Base-by-base conservation (phyloP, 2,113 vertebrate genomes). In the Polypterus senegalus region DNA sequence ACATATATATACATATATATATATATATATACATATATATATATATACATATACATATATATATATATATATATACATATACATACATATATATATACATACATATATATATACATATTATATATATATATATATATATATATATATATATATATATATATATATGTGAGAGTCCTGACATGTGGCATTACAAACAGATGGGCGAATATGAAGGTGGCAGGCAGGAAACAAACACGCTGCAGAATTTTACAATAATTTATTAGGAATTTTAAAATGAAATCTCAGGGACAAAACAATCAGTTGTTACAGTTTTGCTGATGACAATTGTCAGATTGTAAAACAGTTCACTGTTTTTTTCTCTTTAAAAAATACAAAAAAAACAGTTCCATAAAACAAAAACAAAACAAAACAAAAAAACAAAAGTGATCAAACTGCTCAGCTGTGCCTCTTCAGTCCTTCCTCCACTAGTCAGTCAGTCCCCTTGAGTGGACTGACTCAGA, bases 231-330 rank as follows among this genome's bases (percentile, higher is more conserved):
- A 55, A 67, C 44, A 60, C 51, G 60, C 63, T 76, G 73, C 74
- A 77, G 84, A 87, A 74, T 92, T 92, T 96, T 92, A 86, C 91
- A 96, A 97, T 97, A 97, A 96, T 94, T 97, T 93, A 95, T 96
- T 97, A 92, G 88, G 89, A 92, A 94, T 89, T 92, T 92, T 89
- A 86, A 91, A 93, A 89, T 81, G 83, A 91, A 91, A 82, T 84
- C 79, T 90, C 90, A 80, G 82, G 85, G 76, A 78, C 70, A 69
- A 68, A 73, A 66, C 54, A 77, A 10, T 60, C 10, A 88, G 84
- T 84, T 72, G 86, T 95, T 92, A 95, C 91, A 94, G 89, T 89
- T 87, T 86, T 83, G 81, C 86, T 87, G 81, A 85, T 83, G 84
- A 88, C 73, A 86, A 89, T 90, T 85, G 80, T 81, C 68, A 83